Base-by-base conservation (phyloP, 1,140 invertebrate genomes). In the Asobara japonica region DNA sequence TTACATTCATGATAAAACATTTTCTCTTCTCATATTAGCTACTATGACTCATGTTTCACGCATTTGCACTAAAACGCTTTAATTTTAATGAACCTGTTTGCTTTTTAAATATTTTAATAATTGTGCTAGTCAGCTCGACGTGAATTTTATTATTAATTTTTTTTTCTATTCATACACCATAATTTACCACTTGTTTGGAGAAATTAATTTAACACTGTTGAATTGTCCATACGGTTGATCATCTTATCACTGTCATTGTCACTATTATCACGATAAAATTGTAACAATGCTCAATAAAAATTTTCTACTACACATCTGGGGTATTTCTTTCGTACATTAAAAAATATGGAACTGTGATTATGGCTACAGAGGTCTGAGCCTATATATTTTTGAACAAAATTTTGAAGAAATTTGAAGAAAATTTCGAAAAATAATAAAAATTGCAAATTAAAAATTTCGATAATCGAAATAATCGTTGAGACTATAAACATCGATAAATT, bases 231-330 rank as follows among this genome's bases (percentile, higher is more conserved):
- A 80, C 78, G 72, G 73, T 77, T 78, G 65, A 74, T 77, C 77
- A 77, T 79, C 48, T 75, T 64, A 70, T 78, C 74, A 65, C 70
- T 64, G 73, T 72, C 67, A 75, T 72, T 73, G 68, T 78, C 76
- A 74, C 76, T 77, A 84, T 81, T 81, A 81, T 79, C 75, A 77
- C 71, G 71, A 79, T 84, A 84, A 81, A 76, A 79, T n/a, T 84
- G 83, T 86, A 86, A 83, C 76, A 84, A 83, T 83, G 83, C 84
- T 85, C 84, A 84, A 85, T 85, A 86, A 85, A 86, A 76, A 74
- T 84, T 86, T 86, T 85, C 80, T 86, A 86, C 69, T 65, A 71
- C 41, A 36, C 30, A 18, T 56, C 20, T 7, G 22, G 11, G 18
- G 7, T 56, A 18, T 56, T 81, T 78, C 82, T 76, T 76, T 70